Base-by-base conservation (phyloP, 2,888 invertebrate species). In the Furcula furcula region DNA sequence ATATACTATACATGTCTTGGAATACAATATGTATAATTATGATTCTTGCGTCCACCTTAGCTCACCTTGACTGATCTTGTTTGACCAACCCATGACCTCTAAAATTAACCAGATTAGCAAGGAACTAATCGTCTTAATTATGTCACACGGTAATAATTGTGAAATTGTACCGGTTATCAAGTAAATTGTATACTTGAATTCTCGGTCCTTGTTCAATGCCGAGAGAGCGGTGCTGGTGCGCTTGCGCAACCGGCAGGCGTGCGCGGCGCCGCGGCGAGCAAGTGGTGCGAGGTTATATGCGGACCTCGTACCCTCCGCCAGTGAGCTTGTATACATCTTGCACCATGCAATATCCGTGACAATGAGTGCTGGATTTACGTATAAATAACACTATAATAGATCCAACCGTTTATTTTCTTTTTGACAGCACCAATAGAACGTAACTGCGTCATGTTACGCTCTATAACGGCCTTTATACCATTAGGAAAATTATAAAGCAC, bases 261-360 rank as follows among this genome's bases (percentile, higher is more conserved):
- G 57, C 58, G 65, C 52, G 39, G 65, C 52, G 39, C 45, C 32
- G 47, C 49, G 46, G 49, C 63, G 63, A 60, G 66, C 65, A 68
- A 84, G 71, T 85, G 77, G 84, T 87, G 86, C 87, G 85, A 86
- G 86, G 87, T 80, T 86, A 80, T 48, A 37, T 32, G 49, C 55
- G 70, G 79, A 77, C 82, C 81, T 80, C 79, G 80, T 46, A 46
- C 38, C 47, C 34, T 36, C 43, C 40, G 37, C 40, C 26, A 40
- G 25, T 22, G 13, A 13, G n/a, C n/a, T n/a, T n/a, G n/a, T n/a
- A n/a, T n/a, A n/a, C n/a, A n/a, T n/a, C n/a, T n/a, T n/a, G n/a
- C n/a, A n/a, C n/a, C n/a, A n/a, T n/a, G n/a, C n/a, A n/a, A n/a
- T n/a, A n/a, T n/a, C n/a, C n/a, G n/a, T n/a, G n/a, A n/a, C n/a